Percentiles rank a stretch among this genome's conserved stretches.
These are phyloP conservation scores for Macrotus californicus DNA, from an alignment of 2,113 vertebrate species.

Conservation along the genomic window DNA sequence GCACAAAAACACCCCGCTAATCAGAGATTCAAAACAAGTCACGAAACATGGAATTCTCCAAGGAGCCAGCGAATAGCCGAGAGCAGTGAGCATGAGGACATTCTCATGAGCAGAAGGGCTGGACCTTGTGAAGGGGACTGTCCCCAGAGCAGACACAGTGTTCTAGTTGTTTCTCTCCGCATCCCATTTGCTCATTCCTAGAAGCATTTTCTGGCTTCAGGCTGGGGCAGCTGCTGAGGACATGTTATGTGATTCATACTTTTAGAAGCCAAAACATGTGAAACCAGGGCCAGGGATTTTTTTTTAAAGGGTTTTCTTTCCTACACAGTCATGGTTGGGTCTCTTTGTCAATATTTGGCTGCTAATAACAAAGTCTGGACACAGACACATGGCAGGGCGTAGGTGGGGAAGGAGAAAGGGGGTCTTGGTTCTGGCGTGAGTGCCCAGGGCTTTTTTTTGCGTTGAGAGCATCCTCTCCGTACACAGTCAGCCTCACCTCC, in stretches of 20 bases:
- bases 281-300: background rate
- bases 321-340: background rate
- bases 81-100: background rate
- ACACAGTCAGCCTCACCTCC: background rate
- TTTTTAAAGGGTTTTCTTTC: background rate
- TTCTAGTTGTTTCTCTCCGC: background rate
- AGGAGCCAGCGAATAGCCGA: background rate
- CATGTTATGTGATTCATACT: constrained; percentile 14
- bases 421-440: background rate
- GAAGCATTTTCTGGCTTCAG: constrained; percentile 54
- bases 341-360: background rate
- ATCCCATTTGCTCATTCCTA: constrained; percentile 24
- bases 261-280: constrained; percentile 11
- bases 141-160: background rate
- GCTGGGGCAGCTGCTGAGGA: constrained; percentile 27
- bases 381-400: background rate
- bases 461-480: background rate
- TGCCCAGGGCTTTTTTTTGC: background rate
- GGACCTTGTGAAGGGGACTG: fast-evolving
- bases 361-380: background rate
- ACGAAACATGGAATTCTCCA: background rate
- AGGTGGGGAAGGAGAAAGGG: background rate
- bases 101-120: background rate
- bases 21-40: background rate
- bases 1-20: background rate